A percentile compares a stretch with the other conserved stretches of the same genome.
phyloP scores from a whole-genome alignment of 2,888 invertebrate species.

The Sinhomidia bicolor region DNA sequence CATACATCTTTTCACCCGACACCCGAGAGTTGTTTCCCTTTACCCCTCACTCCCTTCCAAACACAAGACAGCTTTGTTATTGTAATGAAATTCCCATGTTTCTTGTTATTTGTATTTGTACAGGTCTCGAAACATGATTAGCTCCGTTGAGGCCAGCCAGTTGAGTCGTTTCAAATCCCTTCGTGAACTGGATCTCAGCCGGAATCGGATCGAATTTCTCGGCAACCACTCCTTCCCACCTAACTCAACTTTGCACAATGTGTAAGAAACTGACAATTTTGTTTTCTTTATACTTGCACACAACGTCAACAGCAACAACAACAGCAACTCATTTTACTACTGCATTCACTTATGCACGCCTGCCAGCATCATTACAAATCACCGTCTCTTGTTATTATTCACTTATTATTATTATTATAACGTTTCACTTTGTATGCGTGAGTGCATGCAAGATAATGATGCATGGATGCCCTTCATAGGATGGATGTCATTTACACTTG shows the following conservation, averaged over 20 bases:
- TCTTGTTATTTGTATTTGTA: constrained; percentile 41
- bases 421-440: not conserved
- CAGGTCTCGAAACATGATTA: constrained; percentile 77
- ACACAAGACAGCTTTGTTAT: constrained; percentile 23
- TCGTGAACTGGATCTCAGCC: constrained; percentile 82
- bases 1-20: not conserved
- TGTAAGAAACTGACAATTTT: constrained; percentile 83
- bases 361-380: not conserved
- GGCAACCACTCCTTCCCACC: constrained; percentile 81
- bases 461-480: constrained; percentile 30
- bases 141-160: constrained; percentile 68
- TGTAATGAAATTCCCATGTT: constrained; percentile 22
- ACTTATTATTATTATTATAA: not conserved
- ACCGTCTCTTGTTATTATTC: not conserved
- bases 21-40: not conserved
- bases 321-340: not conserved
- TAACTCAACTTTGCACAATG: constrained; percentile 81
- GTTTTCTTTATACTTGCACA: too few species aligned
- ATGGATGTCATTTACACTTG: constrained; percentile 20
- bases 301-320: too few species aligned
- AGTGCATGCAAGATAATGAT: constrained; percentile 21
- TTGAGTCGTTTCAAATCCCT: constrained; percentile 81
- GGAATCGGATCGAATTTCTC: constrained; percentile 82
- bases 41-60: not conserved
- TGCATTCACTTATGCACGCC: not conserved